A percentile compares a stretch with the other conserved stretches of the same genome.
Evolutionary conservation across 1,140 invertebrate species (phyloP).

Genomic region (Lordiphosa stackelbergi): DNA sequence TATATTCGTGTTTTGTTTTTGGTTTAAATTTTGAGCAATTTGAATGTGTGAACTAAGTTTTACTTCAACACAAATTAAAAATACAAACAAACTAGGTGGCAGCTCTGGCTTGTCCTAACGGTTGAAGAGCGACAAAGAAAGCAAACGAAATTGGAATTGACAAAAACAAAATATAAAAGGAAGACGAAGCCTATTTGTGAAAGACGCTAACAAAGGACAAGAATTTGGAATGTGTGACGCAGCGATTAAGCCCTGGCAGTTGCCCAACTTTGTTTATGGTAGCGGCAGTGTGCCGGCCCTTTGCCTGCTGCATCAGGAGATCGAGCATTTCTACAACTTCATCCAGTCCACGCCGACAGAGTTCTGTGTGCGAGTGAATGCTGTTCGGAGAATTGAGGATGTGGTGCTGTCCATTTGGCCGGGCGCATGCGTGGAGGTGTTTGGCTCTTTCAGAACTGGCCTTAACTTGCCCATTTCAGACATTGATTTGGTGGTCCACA

Average conservation of each 20-base stretch:
- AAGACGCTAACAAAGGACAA: not conserved
- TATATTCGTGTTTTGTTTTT: no score
- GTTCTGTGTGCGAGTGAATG: constrained; percentile 27
- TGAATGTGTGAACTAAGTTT: no score
- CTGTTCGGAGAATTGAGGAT: constrained; percentile 37
- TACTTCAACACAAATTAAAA: no score
- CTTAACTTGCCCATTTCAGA: constrained; percentile 45
- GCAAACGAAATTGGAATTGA: no score
- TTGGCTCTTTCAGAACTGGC: constrained; percentile 49
- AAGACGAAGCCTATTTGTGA: no score
- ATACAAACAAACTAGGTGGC: no score
- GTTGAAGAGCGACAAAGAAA: no score
- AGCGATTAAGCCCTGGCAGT: constrained; percentile 31
- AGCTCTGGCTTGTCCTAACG: no score
- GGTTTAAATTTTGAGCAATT: no score
- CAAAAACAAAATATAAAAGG: no score
- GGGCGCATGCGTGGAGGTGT: constrained; percentile 35
- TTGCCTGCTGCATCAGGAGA: constrained; percentile 37
- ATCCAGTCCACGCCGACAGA: constrained; percentile 41
- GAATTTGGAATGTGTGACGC: constrained; percentile 17
- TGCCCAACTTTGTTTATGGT: constrained; percentile 30
- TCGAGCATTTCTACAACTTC: constrained; percentile 51
- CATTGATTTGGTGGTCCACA: constrained; percentile 40
- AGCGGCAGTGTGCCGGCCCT: constrained; percentile 30
- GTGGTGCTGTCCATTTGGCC: constrained; percentile 40